Conservation (phyloP, 2,888 invertebrate genomes). For the Beris morrisii region DNA sequence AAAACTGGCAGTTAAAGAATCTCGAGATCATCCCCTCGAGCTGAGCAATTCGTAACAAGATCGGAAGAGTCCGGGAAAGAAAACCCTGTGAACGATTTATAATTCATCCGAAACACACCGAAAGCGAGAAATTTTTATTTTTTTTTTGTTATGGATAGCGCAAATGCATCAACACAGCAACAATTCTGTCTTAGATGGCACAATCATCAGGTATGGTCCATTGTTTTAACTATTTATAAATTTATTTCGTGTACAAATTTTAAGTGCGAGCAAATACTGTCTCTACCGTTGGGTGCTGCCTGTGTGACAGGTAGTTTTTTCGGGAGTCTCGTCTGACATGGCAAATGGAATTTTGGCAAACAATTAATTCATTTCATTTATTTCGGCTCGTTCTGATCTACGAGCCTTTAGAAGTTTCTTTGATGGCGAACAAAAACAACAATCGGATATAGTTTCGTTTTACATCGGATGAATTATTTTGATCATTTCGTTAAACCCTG, state of each 20-base stretch:
- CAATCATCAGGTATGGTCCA: constrained; percentile 67
- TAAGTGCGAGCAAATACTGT: not conserved
- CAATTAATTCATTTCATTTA: constrained; percentile 36
- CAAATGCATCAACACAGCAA: constrained; percentile 60
- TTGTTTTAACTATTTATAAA: constrained; percentile 27
- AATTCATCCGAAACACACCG: not conserved
- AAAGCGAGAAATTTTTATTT: no score
- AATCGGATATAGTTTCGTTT: constrained; percentile 31
- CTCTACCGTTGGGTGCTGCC: not conserved
- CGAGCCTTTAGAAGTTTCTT: not conserved
- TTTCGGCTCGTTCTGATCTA: constrained; percentile 10
- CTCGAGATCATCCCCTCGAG: not conserved
- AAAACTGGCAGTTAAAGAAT: not conserved
- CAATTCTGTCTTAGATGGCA: constrained; percentile 87
- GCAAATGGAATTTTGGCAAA: constrained; percentile 38
- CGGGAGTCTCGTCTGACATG: constrained; percentile 14
- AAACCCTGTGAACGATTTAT: not conserved
- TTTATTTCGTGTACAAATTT: not conserved
- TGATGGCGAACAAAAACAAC: constrained; percentile 26
- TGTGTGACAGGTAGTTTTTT: constrained; percentile 23
- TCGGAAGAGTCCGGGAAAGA: not conserved
- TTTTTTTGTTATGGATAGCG: constrained; percentile 36
- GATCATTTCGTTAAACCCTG: constrained; percentile 39
- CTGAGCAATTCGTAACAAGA: not conserved
- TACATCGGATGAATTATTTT: constrained; percentile 46